Base-by-base conservation (phyloP, 2,888 invertebrate genomes). In the Allygus modestus region DNA sequence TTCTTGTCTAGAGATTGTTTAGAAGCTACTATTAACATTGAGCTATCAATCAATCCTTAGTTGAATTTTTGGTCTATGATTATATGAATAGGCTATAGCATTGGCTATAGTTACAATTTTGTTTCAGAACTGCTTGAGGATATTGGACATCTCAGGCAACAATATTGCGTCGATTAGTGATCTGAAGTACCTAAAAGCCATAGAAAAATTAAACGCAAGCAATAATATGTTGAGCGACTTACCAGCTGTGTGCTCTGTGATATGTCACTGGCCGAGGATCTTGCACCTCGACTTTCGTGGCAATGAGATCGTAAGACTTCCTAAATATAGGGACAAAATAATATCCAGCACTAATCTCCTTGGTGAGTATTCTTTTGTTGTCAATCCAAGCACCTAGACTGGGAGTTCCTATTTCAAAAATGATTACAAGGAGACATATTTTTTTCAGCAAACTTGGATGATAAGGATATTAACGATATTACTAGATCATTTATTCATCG, bases 311-410 rank as follows among this genome's bases (percentile, higher is more conserved):
- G 92, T 92, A 0, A 93, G 91, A 87, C 91, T 92, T 86, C 93
- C 93, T 88, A 92, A 94, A 84, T 96, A 94, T 88, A 93, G 93
- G 87, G 95, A 95, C 89, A 93, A 92, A 84, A 90, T 95, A 12
- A 94, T 94, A 81, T 94, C 93, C 0, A 92, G 93, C 88, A 93
- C 93, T 86, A 90, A 92, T 51, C 91, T 91, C 87, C 90, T 95
- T 87, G 92, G 95, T 94, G 91, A 90, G 91, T 89, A 85, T 23
- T 54, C 20, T 11, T 54, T 1, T 46, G 1, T 15, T 9, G 15
- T 46, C 4, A 12, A 46, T 46, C 2, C 12, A 15, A 15, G 46
- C 12, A 46, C 2, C 12, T 15, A 46, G 1, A 15, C 12, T 46
- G 46, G 46, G 15, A 46, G 12, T 46, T 46, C 37, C 46, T 46